Base-by-base conservation (phyloP, 2,888 invertebrate genomes). In the Bellardia pandia region DNA sequence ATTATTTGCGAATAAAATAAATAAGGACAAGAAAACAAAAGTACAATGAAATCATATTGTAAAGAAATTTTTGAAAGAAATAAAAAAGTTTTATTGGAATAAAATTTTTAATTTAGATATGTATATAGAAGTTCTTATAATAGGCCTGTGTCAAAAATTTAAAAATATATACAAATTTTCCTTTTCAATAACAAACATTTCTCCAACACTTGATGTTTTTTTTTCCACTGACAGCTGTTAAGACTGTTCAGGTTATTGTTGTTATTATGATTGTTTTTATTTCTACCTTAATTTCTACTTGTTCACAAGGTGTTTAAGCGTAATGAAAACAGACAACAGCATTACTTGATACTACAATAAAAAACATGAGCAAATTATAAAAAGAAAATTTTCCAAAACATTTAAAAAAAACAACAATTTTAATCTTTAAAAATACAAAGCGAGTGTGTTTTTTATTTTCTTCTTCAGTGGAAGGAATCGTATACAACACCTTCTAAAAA, bases 271-370 rank as follows among this genome's bases (percentile, higher is more conserved):
- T 62, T 37, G 37, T 62, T 48, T 16, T 74, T 64, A 42, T 56
- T 64, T 42, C 37, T 30, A 58, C 56, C 66, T 60, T 30, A 37
- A 48, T 40, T 42, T 56, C 6, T 48, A 53, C 33, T 58, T 30
- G 16, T 48, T 68, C 5, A 48, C 45, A 71, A 75, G 56, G 58
- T 75, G 74, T 68, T 75, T 45, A 75, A 45, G 37, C 66, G 45
- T 68, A 74, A 74, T 58, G 23, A 75, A 58, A 75, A 58, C 58
- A 81, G 62, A 71, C 79, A 79, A 71, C 30, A 37, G 37, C 81
- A 81, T 45, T 74, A 37, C n/a, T 23, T 16, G 33, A 48, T 81
- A 48, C 74, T 56, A 66, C 60, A 14, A 13, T n/a, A 51, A 51
- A 30, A n/a, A 48, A 69, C n/a, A 69, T 4, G 3, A 69, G n/a